Conservation (phyloP, 2,113 vertebrate genomes). For the Marmota flaviventris region DNA sequence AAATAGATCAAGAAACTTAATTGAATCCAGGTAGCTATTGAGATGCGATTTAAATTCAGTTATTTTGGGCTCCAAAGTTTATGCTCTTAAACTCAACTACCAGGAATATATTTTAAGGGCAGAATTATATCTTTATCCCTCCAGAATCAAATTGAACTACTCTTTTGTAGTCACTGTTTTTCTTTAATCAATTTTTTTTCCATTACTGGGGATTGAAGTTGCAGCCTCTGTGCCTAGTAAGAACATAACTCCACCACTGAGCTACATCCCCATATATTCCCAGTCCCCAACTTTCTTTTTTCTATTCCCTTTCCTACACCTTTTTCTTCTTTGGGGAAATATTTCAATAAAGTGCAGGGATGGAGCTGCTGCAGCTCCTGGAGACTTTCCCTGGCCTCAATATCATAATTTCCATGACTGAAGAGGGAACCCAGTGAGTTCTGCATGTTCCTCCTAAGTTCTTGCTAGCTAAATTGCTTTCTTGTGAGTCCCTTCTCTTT, state of each 20-base stretch:
- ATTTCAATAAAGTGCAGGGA: background rate
- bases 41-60: slow-evolving; percentile 15
- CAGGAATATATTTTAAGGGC: too few species aligned
- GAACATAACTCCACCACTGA: background rate
- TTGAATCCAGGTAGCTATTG: background rate
- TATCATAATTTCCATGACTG: background rate
- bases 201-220: background rate
- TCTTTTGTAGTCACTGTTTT: background rate
- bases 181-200: background rate
- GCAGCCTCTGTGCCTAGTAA: background rate
- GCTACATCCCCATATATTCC: background rate
- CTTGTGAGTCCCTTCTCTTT: background rate
- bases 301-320: background rate
- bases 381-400: background rate
- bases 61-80: background rate
- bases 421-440: background rate
- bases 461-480: background rate
- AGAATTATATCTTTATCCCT: background rate
- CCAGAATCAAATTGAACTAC: background rate
- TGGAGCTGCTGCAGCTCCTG: background rate
- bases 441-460: background rate
- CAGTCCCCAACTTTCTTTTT: background rate
- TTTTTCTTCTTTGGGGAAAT: background rate
- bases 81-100: background rate
- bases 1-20: background rate